Evolutionary conservation across 2,888 invertebrate species (phyloP), one percentile per base, ranked within the genome.

Genomic region (Zhuqinia jingwanae): DNA sequence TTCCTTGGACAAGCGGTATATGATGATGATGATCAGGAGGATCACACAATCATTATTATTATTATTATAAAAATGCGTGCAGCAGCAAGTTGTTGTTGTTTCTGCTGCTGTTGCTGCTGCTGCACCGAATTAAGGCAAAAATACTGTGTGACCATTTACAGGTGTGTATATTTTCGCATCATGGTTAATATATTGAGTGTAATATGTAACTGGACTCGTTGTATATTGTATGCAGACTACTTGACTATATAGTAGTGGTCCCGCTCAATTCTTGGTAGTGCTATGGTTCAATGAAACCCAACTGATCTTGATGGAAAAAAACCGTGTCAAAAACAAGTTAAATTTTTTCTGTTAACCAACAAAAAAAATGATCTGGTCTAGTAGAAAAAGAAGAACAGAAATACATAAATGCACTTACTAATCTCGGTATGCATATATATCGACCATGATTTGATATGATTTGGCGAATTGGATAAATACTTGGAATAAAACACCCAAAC

Each of bases 391-490:
- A n/a, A n/a, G n/a, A n/a, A n/a, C n/a, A n/a, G n/a, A n/a, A n/a
- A n/a, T n/a, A n/a, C n/a, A n/a, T n/a, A n/a, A n/a, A n/a, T n/a
- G n/a, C n/a, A n/a, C n/a, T n/a, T n/a, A n/a, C n/a, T n/a, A n/a
- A n/a, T n/a, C n/a, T n/a, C n/a, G n/a, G n/a, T n/a, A n/a, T n/a
- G n/a, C n/a, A n/a, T n/a, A n/a, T n/a, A n/a, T n/a, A n/a, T n/a
- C n/a, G n/a, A n/a, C n/a, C n/a, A n/a, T n/a, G n/a, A n/a, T n/a
- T n/a, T n/a, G n/a, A n/a, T n/a, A n/a, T n/a, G n/a, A n/a, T n/a
- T n/a, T n/a, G 36, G 36, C 22, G 60, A 60, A 60, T 63, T 63
- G n/a, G 36, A 63, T 63, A 36, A 63, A 30, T 63, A 63, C 63
- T 63, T 30, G 63, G 63, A 63, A 36, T 36, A 63, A 8, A 36